Conservation (phyloP, 1,140 invertebrate genomes). For the Nomia melanderi region DNA sequence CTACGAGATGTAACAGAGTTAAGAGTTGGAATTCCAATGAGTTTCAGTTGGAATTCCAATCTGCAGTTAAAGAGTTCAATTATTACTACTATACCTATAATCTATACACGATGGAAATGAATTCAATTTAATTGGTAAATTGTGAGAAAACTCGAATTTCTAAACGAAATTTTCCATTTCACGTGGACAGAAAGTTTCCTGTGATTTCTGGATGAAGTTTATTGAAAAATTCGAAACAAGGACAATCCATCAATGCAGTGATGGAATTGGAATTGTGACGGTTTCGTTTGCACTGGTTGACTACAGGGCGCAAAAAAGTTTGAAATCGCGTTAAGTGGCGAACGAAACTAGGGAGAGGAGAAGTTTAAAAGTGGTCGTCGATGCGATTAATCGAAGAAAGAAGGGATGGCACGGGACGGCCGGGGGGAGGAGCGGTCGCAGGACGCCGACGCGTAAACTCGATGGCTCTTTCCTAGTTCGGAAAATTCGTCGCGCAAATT, state of each 20-base stretch:
- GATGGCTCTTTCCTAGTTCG: slow-evolving; percentile 44
- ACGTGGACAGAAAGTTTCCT: neutral
- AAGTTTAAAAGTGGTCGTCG: slow-evolving; percentile 34
- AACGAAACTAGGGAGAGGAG: slow-evolving; percentile 11
- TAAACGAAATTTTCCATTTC: neutral
- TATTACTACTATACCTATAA: no score
- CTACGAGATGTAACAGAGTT: no score
- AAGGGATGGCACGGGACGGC: neutral
- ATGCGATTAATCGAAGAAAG: slow-evolving; percentile 31
- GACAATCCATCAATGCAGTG: neutral
- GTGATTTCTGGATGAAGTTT: no score
- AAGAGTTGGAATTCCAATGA: no score
- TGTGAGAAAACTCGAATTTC: neutral
- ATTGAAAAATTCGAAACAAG: neutral
- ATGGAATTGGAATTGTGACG: neutral
- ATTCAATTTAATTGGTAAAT: no score
- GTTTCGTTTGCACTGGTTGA: neutral
- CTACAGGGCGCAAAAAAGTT: neutral
- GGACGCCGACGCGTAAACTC: slow-evolving; percentile 40
- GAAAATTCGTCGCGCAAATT: slow-evolving; percentile 61
- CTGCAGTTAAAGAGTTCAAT: no score
- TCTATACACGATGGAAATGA: no score
- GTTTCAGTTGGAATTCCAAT: no score
- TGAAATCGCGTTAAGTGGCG: slow-evolving; percentile 16
- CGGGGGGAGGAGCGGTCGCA: neutral